Conservation (phyloP, 2,888 invertebrate genomes). For the Drosophila seclusa region DNA sequence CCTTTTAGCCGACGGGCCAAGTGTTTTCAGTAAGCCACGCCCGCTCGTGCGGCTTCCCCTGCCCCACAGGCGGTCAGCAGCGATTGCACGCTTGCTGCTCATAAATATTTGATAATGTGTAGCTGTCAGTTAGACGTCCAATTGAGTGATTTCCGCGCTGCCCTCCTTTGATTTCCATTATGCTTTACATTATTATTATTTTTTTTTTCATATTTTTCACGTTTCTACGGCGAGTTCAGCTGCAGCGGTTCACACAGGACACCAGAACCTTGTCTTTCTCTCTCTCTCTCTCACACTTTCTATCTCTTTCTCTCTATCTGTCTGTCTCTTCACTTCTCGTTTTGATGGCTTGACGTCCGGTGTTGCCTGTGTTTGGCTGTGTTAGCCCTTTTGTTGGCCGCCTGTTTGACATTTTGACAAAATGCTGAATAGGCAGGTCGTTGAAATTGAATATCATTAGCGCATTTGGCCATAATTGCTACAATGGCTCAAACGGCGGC, state of each 20-base stretch:
- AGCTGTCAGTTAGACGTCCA: conserved; percentile 75
- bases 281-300: neutral
- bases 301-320: conserved; percentile 6
- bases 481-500: neutral
- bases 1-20: conserved; percentile 39
- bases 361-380: conserved; percentile 34
- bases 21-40: conserved; percentile 67
- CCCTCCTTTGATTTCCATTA: conserved; percentile 38
- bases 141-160: conserved; percentile 69
- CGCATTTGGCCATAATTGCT: conserved; percentile 63
- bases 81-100: conserved; percentile 31
- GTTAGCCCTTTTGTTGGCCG: conserved; percentile 54
- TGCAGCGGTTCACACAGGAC: conserved; percentile 62
- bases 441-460: conserved; percentile 75
- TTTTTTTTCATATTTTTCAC: conserved; percentile 51
- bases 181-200: neutral
- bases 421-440: conserved; percentile 49
- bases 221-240: conserved; percentile 52
- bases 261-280: neutral
- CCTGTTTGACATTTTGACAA: conserved; percentile 69
- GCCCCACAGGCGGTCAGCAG: conserved; percentile 36
- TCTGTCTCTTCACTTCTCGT: conserved; percentile 27
- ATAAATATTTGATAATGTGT: conserved; percentile 78
- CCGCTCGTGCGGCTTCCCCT: conserved; percentile 7
- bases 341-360: conserved; percentile 62